Evolutionary conservation across 2,888 invertebrate species (phyloP).

Genomic region (Anthoptus insignis): DNA sequence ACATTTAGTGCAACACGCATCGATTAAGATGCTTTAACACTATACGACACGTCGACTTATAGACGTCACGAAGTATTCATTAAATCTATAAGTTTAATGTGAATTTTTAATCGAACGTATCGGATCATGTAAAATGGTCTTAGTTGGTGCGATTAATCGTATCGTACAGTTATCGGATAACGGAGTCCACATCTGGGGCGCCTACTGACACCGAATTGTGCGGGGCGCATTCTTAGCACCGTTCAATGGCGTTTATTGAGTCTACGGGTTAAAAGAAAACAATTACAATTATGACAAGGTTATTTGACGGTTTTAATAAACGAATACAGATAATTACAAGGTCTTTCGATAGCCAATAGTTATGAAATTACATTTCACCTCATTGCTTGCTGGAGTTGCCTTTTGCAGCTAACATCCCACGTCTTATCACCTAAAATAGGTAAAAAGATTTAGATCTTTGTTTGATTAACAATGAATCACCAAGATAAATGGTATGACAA

Average conservation of each 20-base stretch:
- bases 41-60: constrained; percentile 11
- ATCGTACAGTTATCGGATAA: constrained; percentile 81
- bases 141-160: constrained; percentile 66
- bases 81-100: too few relatives aligned
- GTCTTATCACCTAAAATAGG: background rate
- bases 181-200: constrained; percentile 76
- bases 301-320: background rate
- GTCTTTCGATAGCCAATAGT: background rate
- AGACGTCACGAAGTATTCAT: background rate
- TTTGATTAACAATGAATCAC: background rate
- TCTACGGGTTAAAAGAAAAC: constrained; percentile 20
- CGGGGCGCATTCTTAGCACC: constrained; percentile 44
- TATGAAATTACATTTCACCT: too few relatives aligned
- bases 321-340: constrained; percentile 27
- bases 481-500: background rate
- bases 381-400: too few relatives aligned
- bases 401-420: too few relatives aligned
- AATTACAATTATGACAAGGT: background rate
- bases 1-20: constrained; percentile 16
- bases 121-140: constrained; percentile 50
- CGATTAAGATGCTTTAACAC: constrained; percentile 16
- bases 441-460: constrained; percentile 1
- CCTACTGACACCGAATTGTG: constrained; percentile 79
- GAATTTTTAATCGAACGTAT: too few relatives aligned
- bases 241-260: constrained; percentile 21